Base-by-base conservation (phyloP, 2,797 vertebrate species). In the Centroberyx gerrardi region DNA sequence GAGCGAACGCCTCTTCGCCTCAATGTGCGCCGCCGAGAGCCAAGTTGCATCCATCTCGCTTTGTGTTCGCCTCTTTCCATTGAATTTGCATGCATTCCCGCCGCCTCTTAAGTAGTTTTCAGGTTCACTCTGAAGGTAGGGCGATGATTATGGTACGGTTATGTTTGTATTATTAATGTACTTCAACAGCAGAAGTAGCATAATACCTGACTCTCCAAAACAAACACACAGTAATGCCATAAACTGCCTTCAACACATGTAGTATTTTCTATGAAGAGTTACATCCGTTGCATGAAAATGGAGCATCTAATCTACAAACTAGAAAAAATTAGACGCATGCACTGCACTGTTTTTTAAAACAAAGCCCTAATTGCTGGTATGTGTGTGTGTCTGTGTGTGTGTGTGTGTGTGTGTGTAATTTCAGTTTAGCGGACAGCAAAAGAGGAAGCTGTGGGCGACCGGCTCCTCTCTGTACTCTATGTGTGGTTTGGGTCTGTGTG, bases 401-500 rank as follows among this genome's bases (percentile, higher is more conserved):
- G 74, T 62, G 56, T 59, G 59, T 66, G 40, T 82, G 42, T 79
- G 66, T 76, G 56, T 82, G 66, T 70, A 60, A 83, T 86, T 88
- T 87, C 72, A 85, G 63, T 70, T 82, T 60, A 82, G 84, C n/a
- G 28, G 82, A 88, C 74, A 80, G 85, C 78, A 83, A 83, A 88
- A 84, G 85, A 88, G 89, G 91, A 93, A 93, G 84, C 84, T 92
- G 91, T 81, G 88, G 90, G 83, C 77, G 72, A 88, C 75, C 60
- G 62, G 84, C 82, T 88, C 75, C 68, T 88, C 76, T 91, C 87
- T 90, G 85, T 87, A 87, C 84, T 89, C 80, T 87, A 75, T 80
- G 76, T 85, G 92, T 79, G 92, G 89, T 92, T 91, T 90, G 56
- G 59, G 80, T 81, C 78, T 88, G 80, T 87, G 84, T 76, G 82